Evolutionary conservation across 2,888 invertebrate species (phyloP).

Genomic region (Zygothrica quintamaculata): DNA sequence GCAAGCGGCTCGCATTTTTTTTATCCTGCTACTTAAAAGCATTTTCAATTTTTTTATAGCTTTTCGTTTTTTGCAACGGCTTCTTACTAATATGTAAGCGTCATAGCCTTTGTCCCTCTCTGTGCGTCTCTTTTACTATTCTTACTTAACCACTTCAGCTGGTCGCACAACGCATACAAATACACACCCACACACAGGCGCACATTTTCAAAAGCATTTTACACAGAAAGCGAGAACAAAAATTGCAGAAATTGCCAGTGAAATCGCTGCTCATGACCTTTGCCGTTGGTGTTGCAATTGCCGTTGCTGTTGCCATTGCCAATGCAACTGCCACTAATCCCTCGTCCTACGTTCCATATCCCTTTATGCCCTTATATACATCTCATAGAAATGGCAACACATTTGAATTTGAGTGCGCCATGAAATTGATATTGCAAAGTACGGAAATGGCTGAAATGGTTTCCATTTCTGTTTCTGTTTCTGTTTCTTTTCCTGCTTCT

Average conservation of each 20-base stretch:
- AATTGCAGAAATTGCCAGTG: slow-evolving; percentile 45
- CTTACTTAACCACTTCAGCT: slow-evolving; percentile 2
- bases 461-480: slow-evolving; percentile 20
- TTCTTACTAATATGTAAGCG: slow-evolving; percentile 65
- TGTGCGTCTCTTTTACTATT: too few relatives aligned
- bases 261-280: slow-evolving; percentile 54
- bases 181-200: slow-evolving; percentile 6
- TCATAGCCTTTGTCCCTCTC: too few relatives aligned
- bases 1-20: slow-evolving; percentile 1
- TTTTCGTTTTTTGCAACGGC: slow-evolving; percentile 41
- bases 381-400: slow-evolving; percentile 40
- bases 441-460: slow-evolving; percentile 10
- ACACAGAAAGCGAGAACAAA: slow-evolving; percentile 28
- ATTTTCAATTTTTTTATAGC: slow-evolving; percentile 41
- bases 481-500: not conserved
- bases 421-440: slow-evolving; percentile 61
- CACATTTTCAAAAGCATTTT: slow-evolving; percentile 58
- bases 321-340: too few relatives aligned
- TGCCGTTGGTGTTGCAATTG: slow-evolving; percentile 17
- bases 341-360: not conserved
- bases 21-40: slow-evolving; percentile 40
- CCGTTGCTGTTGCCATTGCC: slow-evolving; percentile 2
- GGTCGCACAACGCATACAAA: too few relatives aligned
- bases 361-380: not conserved
- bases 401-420: slow-evolving; percentile 60